Percentiles rank a stretch among this genome's conserved stretches.
Conservation (phyloP, 2,888 invertebrate genomes). For the Ligdia adustata region DNA sequence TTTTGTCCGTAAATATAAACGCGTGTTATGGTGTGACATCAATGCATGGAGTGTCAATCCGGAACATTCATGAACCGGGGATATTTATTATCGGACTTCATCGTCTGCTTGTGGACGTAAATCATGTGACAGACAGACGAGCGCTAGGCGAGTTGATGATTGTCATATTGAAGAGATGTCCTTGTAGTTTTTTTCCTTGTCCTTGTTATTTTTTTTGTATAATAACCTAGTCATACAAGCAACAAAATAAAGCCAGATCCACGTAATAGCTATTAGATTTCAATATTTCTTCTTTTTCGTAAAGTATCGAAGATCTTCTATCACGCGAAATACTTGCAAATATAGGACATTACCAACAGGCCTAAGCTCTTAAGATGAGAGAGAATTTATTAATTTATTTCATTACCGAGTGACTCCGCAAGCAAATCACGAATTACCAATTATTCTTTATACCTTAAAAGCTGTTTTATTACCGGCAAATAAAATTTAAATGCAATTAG, state of each 20-base stretch:
- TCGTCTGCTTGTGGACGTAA: slow-evolving; percentile 34
- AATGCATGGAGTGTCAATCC: slow-evolving; percentile 21
- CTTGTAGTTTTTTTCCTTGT: too few species aligned
- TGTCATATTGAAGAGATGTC: neutral
- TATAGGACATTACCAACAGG: too few species aligned
- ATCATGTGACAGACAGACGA: slow-evolving; percentile 25
- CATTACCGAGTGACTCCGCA: slow-evolving; percentile 1
- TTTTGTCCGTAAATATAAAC: slow-evolving; percentile 36
- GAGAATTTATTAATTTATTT: too few species aligned
- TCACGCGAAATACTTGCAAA: too few species aligned
- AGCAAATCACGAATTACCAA: slow-evolving; percentile 27
- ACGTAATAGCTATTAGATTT: too few species aligned
- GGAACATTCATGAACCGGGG: slow-evolving; percentile 16
- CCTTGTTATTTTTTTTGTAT: neutral
- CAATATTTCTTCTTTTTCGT: too few species aligned
- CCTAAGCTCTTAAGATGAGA: too few species aligned
- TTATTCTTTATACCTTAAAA: slow-evolving; percentile 31
- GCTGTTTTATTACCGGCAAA: slow-evolving; percentile 32
- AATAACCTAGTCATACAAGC: too few species aligned
- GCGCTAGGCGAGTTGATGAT: too few species aligned
- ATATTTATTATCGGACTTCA: slow-evolving; percentile 19
- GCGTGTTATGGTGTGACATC: slow-evolving; percentile 32
- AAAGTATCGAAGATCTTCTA: too few species aligned
- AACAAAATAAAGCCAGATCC: too few species aligned
- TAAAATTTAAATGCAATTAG: slow-evolving; percentile 37